Percentiles rank a stretch among this genome's conserved stretches.
Conservation (phyloP, 2,797 vertebrate genomes). For the Miichthys miiuy region DNA sequence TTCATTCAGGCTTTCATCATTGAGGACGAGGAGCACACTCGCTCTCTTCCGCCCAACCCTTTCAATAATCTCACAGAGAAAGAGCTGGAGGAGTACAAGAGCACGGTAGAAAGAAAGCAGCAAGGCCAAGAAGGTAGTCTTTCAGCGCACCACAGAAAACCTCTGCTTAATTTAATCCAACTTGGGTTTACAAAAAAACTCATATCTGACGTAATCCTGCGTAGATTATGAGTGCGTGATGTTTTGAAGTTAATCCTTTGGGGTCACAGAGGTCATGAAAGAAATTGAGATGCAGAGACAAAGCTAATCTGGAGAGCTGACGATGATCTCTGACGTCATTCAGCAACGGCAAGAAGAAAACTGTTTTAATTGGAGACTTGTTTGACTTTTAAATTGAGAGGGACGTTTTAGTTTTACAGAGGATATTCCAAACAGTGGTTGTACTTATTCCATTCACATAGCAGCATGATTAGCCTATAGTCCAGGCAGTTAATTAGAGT, state of each 20-base stretch:
- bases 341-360: neutral
- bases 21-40: constrained; percentile 90
- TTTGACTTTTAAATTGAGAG: neutral
- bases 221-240: constrained; percentile 23
- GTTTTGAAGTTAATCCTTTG: constrained; percentile 22
- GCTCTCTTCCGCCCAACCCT: constrained; percentile 93
- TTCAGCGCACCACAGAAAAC: constrained; percentile 3
- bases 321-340: constrained; percentile 2
- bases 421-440: neutral
- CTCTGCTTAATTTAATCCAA: constrained; percentile 18
- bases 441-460: neutral
- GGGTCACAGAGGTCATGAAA: constrained; percentile 22
- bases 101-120: constrained; percentile 88
- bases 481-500: constrained; percentile 31
- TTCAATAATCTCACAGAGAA: constrained; percentile 92
- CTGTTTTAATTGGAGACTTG: neutral
- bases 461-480: neutral
- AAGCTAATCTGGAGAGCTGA: constrained; percentile 4
- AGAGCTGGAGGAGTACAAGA: constrained; percentile 92
- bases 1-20: constrained; percentile 88
- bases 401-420: constrained; percentile 9
- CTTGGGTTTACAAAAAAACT: constrained; percentile 1
- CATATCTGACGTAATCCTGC: constrained; percentile 21
- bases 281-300: constrained; percentile 25
- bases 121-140: constrained; percentile 89